Evolutionary conservation across 2,113 vertebrate species (phyloP).

Genomic region (Sapayoa aenigma): DNA sequence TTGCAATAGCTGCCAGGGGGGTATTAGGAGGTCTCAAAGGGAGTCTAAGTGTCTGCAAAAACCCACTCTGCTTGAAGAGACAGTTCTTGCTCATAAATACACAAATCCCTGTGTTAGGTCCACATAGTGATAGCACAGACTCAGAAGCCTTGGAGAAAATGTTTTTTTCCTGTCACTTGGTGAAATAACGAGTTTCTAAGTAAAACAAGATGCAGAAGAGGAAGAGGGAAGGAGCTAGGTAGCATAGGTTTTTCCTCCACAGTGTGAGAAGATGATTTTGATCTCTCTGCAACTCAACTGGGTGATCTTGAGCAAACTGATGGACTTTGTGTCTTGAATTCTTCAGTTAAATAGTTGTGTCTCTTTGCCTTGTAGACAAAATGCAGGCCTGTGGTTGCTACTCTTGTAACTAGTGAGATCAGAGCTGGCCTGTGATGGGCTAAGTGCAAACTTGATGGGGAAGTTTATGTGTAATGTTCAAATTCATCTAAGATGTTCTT

Average conservation of each 20-base stretch:
- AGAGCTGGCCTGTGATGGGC: not conserved
- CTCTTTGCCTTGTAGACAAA: not conserved
- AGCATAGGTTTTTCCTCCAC: not conserved
- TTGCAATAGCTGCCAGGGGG: not conserved
- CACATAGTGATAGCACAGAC: not conserved
- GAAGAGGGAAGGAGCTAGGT: not conserved
- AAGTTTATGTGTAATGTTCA: not conserved
- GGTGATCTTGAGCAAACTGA: not conserved
- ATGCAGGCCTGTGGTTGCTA: not conserved
- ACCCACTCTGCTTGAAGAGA: not conserved
- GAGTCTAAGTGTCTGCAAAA: constrained; percentile 22
- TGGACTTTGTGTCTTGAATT: not conserved
- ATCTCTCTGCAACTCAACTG: not conserved
- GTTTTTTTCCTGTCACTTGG: not conserved
- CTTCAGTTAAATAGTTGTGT: not conserved
- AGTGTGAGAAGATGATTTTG: not conserved
- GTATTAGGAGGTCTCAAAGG: not conserved
- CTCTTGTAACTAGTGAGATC: not conserved
- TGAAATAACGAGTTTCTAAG: not conserved
- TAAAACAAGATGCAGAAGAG: not conserved
- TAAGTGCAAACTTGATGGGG: not conserved
- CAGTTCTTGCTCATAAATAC: not conserved
- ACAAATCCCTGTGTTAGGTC: not conserved
- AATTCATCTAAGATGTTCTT: not conserved
- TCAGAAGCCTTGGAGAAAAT: not conserved